Conservation (phyloP, 1,140 invertebrate genomes). For the Eubasilissa regina region DNA sequence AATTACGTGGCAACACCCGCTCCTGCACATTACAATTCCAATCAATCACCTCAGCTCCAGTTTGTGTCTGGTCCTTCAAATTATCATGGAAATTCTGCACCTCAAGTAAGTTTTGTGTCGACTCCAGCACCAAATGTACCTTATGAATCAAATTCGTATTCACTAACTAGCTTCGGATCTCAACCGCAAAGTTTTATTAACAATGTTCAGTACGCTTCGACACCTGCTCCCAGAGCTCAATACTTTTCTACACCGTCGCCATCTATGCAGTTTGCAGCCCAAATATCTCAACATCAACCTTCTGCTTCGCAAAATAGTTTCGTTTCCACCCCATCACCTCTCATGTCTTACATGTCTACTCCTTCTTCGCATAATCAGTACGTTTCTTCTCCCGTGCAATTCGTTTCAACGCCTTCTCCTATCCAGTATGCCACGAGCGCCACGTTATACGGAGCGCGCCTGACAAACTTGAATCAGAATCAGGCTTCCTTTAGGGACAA, state of each 20-base stretch:
- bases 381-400: constrained; percentile 66
- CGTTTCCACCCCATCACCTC: constrained; percentile 50
- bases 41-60: constrained; percentile 64
- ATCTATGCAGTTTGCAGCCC: constrained; percentile 46
- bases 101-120: constrained; percentile 53
- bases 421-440: constrained; percentile 49
- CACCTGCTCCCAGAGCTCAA: constrained; percentile 63
- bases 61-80: constrained; percentile 64
- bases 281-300: constrained; percentile 42
- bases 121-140: constrained; percentile 54
- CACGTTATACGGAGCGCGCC: constrained; percentile 37
- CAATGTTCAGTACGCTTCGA: constrained; percentile 63
- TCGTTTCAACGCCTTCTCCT: constrained; percentile 62
- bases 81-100: constrained; percentile 46
- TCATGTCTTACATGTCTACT: constrained; percentile 66
- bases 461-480: constrained; percentile 38
- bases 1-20: constrained; percentile 62
- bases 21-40: constrained; percentile 65
- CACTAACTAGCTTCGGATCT: constrained; percentile 35
- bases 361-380: constrained; percentile 63
- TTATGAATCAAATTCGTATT: constrained; percentile 48
- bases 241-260: constrained; percentile 53
- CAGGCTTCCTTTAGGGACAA: constrained; percentile 58
- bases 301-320: constrained; percentile 45
- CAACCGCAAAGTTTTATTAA: constrained; percentile 29